Evolutionary conservation across 2,888 invertebrate genomes (phyloP), one percentile per base, ranked within the genome.

Genomic region (Laspeyria flexula): DNA sequence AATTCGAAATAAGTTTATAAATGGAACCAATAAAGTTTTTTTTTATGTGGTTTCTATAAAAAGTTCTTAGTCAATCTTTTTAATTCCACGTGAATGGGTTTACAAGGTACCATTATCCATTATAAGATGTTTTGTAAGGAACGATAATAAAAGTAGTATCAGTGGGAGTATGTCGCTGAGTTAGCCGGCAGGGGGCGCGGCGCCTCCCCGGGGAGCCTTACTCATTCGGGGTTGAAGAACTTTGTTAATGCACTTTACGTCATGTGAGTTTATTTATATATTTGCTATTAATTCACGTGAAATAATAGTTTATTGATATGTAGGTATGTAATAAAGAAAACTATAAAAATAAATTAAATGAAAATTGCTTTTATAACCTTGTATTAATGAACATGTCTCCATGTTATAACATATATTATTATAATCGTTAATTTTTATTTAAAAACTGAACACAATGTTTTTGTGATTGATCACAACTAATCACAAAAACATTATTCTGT

Each of bases 221-320:
- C 62, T 75, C 77, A 79, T 77, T 75, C 75, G 73, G 82, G 79
- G 79, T 77, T 71, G 69, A 68, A 73, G 70, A 75, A 73, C 76
- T 79, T 75, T 77, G 79, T 76, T 86, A 84, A 86, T 86, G 87
- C 82, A 83, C 77, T 85, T 81, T 75, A 75, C 76, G 61, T 65
- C 63, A 61, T 42, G 60, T 25, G 30, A 57, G 54, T 69, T 59
- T 69, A 56, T 69, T 69, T 68, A 52, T 53, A 52, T 64, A 56
- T 50, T 60, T 58, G 51, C 37, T 37, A 57, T 29, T 40, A 46
- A 57, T 51, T 55, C 54, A 18, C 27, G 27, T 46, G 53, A 37
- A 71, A 25, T 18, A 18, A 18, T 25, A 25, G 25, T 25, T 25
- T 25, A 1, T 25, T 6, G 25, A 1, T 3, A 25, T 18, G 5